A percentile compares a stretch with the other conserved stretches of the same genome.
phyloP scores from a whole-genome alignment of 1,140 invertebrate genomes.

The Drosophila punjabiensis region DNA sequence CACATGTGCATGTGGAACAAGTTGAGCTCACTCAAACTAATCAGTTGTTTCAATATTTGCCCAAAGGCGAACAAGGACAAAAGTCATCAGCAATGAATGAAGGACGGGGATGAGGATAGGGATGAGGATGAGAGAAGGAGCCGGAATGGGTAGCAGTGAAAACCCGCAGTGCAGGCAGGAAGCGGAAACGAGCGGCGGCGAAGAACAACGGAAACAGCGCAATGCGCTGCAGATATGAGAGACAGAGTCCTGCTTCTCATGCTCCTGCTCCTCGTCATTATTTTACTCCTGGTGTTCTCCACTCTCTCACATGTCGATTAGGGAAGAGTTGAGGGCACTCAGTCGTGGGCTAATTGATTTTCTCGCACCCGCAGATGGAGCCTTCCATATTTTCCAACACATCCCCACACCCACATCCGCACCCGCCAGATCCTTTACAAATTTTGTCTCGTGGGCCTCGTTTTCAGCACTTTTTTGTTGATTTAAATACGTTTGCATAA shows the following conservation, averaged over 20 bases:
- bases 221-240: constrained; percentile 34
- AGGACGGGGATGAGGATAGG: background rate
- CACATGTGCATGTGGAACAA: constrained; percentile 37
- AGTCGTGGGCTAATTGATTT: constrained; percentile 69
- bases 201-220: constrained; percentile 53
- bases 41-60: constrained; percentile 81
- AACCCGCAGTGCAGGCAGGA: constrained; percentile 49
- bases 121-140: background rate
- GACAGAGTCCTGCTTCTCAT: background rate
- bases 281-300: background rate
- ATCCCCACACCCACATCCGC: background rate
- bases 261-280: background rate
- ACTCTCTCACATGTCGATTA: constrained; percentile 36
- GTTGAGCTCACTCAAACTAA: constrained; percentile 74
- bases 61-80: constrained; percentile 50
- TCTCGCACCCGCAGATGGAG: constrained; percentile 49
- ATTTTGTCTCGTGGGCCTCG: constrained; percentile 25
- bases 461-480: constrained; percentile 48
- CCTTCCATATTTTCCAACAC: constrained; percentile 7
- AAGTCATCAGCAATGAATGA: constrained; percentile 53
- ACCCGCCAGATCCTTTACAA: constrained; percentile 1
- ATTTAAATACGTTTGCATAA: constrained; percentile 76
- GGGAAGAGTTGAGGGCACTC: constrained; percentile 30
- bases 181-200: constrained; percentile 64
- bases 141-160: background rate